Base-by-base conservation (phyloP, 2,888 invertebrate species). In the Drosophila colorata region DNA sequence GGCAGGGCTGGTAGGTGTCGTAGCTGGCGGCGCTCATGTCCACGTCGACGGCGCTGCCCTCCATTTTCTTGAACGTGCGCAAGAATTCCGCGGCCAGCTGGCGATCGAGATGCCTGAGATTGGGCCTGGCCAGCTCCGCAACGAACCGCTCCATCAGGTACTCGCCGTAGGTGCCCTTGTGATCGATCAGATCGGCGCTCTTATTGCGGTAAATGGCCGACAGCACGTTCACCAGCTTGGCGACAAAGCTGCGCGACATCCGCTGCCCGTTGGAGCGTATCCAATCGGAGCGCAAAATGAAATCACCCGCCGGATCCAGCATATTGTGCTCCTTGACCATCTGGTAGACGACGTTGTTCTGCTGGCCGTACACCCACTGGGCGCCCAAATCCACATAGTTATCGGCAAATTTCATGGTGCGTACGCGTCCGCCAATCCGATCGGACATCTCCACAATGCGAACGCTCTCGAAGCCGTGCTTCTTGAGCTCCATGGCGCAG, bases 311-410 rank as follows among this genome's bases (percentile, higher is more conserved):
- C 0, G 74, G 37, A 0, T 72, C 80, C n/a, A 89, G 7, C 28
- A 73, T 3, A 53, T 78, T 48, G 0, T 60, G 23, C 0, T 72
- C 64, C 7, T 61, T 92, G 0, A 93, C 94, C 67, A 95, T 88
- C 47, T 94, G 92, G 81, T 92, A 95, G 0, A 95, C 94, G 28
- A 94, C 78, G 90, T 95, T 94, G 56, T 93, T 93, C 81, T 93
- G 91, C 88, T 95, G 94, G 0, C 96, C 96, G 77, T 96, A 95
- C 5, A 79, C 74, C 87, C 88, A 88, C 52, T 88, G 88, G 46
- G 96, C 96, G 1, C 96, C 96, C 47, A 96, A 82, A 87, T 96
- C 96, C 1, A 96, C 91, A 7, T 93, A 90, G 67, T 93, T 93
- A 2, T 93, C 93, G 2, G 93, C 94, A 70, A 93, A 93, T 0